Evolutionary conservation across 1,140 invertebrate species (phyloP), one percentile per base, ranked within the genome.

Genomic region (Steinernema khuongi): DNA sequence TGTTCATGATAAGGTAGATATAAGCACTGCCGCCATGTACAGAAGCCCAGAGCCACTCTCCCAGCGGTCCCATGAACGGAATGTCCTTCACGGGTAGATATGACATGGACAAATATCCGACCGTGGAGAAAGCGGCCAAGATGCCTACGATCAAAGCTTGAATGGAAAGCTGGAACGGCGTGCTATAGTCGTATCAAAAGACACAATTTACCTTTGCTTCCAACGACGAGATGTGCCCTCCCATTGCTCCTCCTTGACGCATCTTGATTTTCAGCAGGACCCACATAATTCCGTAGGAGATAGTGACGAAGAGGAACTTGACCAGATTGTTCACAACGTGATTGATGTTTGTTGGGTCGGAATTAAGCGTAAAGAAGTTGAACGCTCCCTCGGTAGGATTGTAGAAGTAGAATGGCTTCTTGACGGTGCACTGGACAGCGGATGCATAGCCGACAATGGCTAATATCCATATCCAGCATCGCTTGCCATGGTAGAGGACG

Each of bases 21-120:
- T 60, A 60, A 22, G 50, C 50, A 22, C 50, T 60, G 50, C 50
- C 50, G 11, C 50, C 50, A 22, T 60, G 50, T n/a, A 60, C 50
- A 7, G 50, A 60, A 14, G 50, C 50, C 50, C 50, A 60, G 22
- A 60, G 50, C 7, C 7, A 22, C 22, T 60, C 50, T 11, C 50
- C 50, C 7, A 60, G 26, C 4, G 50, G 50, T 7, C 7, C 50
- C 50, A 60, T 7, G 2, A 60, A 22, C 4, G 50, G 50, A 60
- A 60, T 60, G 50, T 26, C 19, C 2, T 22, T 26, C 4, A 14
- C 2, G 14, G 50, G 50, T 11, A 60, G 7, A 22, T 60, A 60
- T 4, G 50, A 60, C 50, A 60, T 60, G 7, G 50, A 14, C 26
- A 60, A 22, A 22, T 60, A 60, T 14, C 50, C 50, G 11, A 60